Base-by-base conservation (phyloP, 2,888 invertebrate genomes). In the Xiphydria camelus region DNA sequence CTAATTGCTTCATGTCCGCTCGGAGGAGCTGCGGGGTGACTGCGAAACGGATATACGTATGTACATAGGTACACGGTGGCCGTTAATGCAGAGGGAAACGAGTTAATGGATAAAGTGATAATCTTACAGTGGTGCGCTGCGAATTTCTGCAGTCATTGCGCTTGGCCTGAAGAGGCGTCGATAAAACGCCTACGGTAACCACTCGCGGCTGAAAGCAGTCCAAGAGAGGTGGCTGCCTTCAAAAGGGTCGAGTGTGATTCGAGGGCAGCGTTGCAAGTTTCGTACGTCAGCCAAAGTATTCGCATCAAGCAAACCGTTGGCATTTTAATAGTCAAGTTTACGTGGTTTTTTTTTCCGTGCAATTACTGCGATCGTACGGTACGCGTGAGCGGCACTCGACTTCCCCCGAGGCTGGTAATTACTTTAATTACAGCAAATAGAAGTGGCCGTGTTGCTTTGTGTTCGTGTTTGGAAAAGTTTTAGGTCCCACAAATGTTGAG, bases 321-420 rank as follows among this genome's bases (percentile, higher is more conserved):
- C 59, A 50, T 64, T 69, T 66, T 64, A 67, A 69, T 62, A 60
- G 60, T 53, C 49, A 44, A 54, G 55, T 50, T 63, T 57, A 55
- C 53, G 54, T 51, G 54, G 55, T 57, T 59, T 54, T 52, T 57
- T 59, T 38, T 38, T 38, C 38, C 55, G 57, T 55, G 55, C 66
- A 68, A 68, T 68, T 68, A 58, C 57, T 53, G 48, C 53, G 45
- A 50, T 59, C 57, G 58, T 62, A 55, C 55, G 56, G 57, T 50
- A 51, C 51, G 47, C 51, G 47, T 46, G 52, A 44, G 51, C 45
- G 40, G 50, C 36, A 53, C 44, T 47, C 49, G 50, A 54, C 52
- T 49, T 48, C 53, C 53, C 41, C 47, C 53, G 53, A 53, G 58
- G 54, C 50, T 45, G 55, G 59, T 58, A 60, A 67, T 66, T 66